Percentiles rank a stretch among this genome's conserved stretches.
Evolutionary conservation across 2,888 invertebrate genomes (phyloP).

Genomic region (Tryphoninae sp.): DNA sequence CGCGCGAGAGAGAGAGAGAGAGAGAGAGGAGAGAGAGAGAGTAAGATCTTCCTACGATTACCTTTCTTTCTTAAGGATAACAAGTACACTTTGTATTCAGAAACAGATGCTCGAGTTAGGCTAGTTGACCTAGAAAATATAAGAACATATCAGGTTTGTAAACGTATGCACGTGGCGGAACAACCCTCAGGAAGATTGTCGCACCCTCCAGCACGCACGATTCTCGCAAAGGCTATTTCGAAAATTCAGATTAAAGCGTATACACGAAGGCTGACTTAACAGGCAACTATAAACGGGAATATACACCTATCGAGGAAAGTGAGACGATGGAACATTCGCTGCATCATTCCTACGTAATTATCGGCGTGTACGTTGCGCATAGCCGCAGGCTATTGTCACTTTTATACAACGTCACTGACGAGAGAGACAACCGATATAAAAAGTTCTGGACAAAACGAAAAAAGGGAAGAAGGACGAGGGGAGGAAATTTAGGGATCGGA

Average conservation of each 20-base stretch:
- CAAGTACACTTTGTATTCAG: conserved; percentile 52
- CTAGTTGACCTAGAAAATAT: conserved; percentile 23
- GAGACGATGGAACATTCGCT: conserved; percentile 43
- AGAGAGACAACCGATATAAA: background rate
- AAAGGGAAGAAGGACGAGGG: background rate
- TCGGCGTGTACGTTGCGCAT: conserved; percentile 51
- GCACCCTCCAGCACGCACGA: conserved; percentile 56
- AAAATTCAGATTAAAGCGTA: conserved; percentile 42
- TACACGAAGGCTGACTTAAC: background rate
- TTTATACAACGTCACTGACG: conserved; percentile 40
- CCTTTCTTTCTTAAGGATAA: background rate
- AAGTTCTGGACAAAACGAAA: background rate
- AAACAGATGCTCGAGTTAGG: conserved; percentile 42
- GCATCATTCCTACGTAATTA: conserved; percentile 55
- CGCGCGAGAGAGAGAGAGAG: too few species aligned
- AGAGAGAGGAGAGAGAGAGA: too few species aligned
- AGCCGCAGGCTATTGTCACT: conserved; percentile 6
- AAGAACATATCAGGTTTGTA: conserved; percentile 26
- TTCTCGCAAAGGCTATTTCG: conserved; percentile 37
- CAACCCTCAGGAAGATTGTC: conserved; percentile 57
- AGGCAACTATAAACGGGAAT: background rate
- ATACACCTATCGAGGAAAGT: conserved; percentile 24
- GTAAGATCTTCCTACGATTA: background rate
- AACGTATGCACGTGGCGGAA: conserved; percentile 49
- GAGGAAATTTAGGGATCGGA: background rate